Conservation (phyloP, 2,113 vertebrate genomes). For the Mirza zaza region DNA sequence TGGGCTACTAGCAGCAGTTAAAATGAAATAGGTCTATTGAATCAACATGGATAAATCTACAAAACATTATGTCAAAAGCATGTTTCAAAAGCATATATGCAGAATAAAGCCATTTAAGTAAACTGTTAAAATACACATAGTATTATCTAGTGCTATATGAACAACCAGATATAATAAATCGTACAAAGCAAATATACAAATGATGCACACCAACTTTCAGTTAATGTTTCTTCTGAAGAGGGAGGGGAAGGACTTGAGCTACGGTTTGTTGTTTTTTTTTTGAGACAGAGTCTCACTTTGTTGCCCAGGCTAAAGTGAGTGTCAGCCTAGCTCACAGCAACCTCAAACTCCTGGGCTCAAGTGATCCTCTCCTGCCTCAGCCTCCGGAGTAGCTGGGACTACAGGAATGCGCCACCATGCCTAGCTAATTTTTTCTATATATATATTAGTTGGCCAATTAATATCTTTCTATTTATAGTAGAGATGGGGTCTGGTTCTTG, state of each 20-base stretch:
- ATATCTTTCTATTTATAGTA: too few relatives aligned
- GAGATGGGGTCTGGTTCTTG: too few relatives aligned
- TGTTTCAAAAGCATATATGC: neutral
- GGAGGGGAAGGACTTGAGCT: neutral
- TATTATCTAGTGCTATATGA: neutral
- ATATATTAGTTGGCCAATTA: too few relatives aligned
- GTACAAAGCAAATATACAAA: neutral
- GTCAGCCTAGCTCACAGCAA: too few relatives aligned
- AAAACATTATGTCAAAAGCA: neutral
- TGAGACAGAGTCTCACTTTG: too few relatives aligned
- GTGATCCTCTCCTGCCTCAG: too few relatives aligned
- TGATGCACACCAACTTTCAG: neutral
- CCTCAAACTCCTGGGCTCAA: too few relatives aligned
- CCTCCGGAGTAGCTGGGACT: too few relatives aligned
- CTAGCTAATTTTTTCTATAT: too few relatives aligned
- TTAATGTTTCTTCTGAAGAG: neutral
- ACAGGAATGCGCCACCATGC: too few relatives aligned
- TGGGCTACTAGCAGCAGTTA: neutral
- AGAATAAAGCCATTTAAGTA: neutral
- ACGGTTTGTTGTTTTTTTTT: neutral
- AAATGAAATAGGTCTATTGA: neutral
- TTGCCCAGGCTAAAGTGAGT: too few relatives aligned
- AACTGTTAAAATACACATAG: slow-evolving; percentile 2
- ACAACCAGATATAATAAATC: neutral
- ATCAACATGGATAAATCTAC: neutral